These are phyloP conservation scores for Fringilla coelebs DNA, from an alignment of 2,797 vertebrate genomes.

Conservation along the genomic window DNA sequence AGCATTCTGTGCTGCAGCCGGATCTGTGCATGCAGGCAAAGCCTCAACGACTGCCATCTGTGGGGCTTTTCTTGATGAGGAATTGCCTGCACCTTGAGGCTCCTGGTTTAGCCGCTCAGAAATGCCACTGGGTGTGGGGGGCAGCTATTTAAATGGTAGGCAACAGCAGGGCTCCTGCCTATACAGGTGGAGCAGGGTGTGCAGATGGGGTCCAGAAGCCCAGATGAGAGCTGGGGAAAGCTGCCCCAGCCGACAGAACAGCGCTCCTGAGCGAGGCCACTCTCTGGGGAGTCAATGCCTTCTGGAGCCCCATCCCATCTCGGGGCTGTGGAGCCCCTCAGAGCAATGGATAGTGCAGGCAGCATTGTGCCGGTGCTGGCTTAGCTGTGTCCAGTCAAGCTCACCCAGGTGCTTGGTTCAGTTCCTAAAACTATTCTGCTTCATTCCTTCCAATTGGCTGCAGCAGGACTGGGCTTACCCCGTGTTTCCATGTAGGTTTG, in stretches of 20 bases:
- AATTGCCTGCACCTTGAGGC: not conserved
- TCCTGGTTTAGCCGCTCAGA: not conserved
- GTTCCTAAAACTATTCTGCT: not conserved
- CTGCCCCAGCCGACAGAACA: rapidly evolving
- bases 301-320: not conserved
- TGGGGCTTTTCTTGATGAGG: not conserved
- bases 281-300: not conserved
- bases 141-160: not conserved
- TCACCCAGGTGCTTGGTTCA: not conserved
- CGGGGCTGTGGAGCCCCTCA: not conserved
- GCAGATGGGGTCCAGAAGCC: rapidly evolving
- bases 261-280: rapidly evolving
- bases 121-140: rapidly evolving
- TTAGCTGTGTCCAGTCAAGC: not conserved
- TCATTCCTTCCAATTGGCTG: not conserved
- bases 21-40: not conserved
- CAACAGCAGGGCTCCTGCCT: rapidly evolving
- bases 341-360: not conserved
- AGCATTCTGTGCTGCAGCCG: not conserved
- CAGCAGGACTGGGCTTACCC: not conserved
- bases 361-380: not conserved
- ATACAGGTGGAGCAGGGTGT: rapidly evolving
- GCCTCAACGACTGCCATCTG: not conserved
- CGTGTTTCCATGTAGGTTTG: not conserved
- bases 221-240: rapidly evolving